Conservation (phyloP, 2,113 vertebrate species). For the Puntigrus tetrazona region DNA sequence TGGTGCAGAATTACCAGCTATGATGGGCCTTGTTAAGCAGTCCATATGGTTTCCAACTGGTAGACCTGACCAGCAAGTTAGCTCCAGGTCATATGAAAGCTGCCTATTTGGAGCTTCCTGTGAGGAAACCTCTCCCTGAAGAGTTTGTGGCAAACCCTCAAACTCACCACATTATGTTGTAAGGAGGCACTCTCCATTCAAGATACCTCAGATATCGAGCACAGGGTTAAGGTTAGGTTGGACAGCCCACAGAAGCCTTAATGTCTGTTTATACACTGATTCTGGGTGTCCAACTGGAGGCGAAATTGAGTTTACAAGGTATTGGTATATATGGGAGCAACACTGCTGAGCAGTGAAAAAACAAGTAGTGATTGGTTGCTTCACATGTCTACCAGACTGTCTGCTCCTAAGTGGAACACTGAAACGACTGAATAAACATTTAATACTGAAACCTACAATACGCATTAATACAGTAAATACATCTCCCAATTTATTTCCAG, state of each 20-base stretch:
- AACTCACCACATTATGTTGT: conserved; percentile 17
- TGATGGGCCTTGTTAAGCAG: conserved; percentile 64
- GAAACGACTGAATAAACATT: too few relatives aligned
- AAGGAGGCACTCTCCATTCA: conserved; percentile 28
- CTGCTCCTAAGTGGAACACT: background rate
- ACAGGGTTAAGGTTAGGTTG: background rate
- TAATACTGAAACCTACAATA: background rate
- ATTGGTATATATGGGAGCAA: background rate
- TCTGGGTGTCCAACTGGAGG: background rate
- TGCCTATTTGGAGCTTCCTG: conserved; percentile 67
- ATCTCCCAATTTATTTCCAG: conserved; percentile 68
- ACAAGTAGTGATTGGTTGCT: background rate
- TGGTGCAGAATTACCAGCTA: conserved; percentile 74
- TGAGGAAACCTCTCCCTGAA: conserved; percentile 55
- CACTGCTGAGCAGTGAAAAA: background rate
- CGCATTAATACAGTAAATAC: background rate
- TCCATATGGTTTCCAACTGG: conserved; percentile 67
- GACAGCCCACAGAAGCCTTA: background rate
- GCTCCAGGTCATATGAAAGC: conserved; percentile 59
- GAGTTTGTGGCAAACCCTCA: conserved; percentile 55
- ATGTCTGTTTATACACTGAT: background rate
- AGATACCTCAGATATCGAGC: conserved; percentile 21
- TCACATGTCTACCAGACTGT: background rate
- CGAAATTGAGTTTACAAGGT: background rate
- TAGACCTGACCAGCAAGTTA: conserved; percentile 50